A percentile compares a stretch with the other conserved stretches of the same genome.
phyloP scores from a whole-genome alignment of 1,140 invertebrate species.

The Olivierus martensii region DNA sequence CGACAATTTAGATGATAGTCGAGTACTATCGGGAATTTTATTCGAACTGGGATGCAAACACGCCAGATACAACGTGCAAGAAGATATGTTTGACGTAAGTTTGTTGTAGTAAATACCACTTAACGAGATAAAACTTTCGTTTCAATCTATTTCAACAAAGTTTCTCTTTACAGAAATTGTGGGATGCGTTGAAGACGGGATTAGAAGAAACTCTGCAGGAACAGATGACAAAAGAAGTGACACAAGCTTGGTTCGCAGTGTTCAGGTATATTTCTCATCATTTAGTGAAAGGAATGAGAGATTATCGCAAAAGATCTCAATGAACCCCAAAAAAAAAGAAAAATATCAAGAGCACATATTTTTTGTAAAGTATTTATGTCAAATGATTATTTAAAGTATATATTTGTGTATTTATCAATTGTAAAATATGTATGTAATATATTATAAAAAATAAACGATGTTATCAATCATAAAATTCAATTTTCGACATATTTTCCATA shows the following conservation, averaged over 20 bases:
- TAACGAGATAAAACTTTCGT: no score
- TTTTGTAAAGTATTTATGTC: no score
- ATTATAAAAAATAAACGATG: no score
- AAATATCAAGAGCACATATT: no score
- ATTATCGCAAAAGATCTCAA: background rate
- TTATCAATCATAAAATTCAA: no score
- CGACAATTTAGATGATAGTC: slow-evolving; percentile 3
- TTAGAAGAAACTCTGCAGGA: background rate
- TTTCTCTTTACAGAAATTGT: slow-evolving; percentile 2
- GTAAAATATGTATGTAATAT: no score
- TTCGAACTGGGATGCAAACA: slow-evolving; percentile 6
- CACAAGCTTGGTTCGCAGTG: background rate
- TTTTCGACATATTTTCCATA: no score
- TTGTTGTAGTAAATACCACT: no score
- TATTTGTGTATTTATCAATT: no score
- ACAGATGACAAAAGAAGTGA: background rate
- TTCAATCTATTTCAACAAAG: no score
- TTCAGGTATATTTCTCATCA: background rate
- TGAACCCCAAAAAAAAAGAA: no score
- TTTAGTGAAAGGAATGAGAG: background rate
- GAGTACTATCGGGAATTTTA: background rate
- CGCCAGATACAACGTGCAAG: background rate
- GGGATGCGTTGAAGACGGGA: background rate
- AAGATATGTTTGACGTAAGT: slow-evolving; percentile 7
- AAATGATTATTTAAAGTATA: no score